These are phyloP conservation scores for Pemphigus obesinymphae DNA, from an alignment of 1,140 invertebrate genomes.

Conservation along the genomic window DNA sequence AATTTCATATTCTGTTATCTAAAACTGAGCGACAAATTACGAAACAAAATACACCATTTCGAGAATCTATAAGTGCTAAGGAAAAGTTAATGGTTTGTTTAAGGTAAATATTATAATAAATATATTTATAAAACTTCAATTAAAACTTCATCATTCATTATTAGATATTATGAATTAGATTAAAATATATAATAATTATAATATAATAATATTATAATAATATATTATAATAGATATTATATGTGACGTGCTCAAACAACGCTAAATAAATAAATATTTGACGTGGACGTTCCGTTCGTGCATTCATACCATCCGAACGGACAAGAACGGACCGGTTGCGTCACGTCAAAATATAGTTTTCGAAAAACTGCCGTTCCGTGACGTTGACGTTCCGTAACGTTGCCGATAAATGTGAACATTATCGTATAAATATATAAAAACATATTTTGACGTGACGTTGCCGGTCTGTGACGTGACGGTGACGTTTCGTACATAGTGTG, in stretches of 20 bases:
- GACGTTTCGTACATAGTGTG: background rate
- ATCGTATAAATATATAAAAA: background rate
- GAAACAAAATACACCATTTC: background rate
- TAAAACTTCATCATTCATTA: no score
- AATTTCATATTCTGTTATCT: background rate
- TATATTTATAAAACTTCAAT: background rate
- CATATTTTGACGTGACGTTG: background rate
- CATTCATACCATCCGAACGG: background rate
- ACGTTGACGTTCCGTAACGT: no score
- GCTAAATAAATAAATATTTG: no score
- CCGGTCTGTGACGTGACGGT: background rate
- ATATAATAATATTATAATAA: no score
- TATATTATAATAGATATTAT: no score
- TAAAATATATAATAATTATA: no score
- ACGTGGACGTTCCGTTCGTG: no score
- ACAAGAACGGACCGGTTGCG: background rate
- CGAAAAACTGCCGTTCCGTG: constrained; percentile 11
- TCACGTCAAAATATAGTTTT: constrained; percentile 12
- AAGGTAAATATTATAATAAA: constrained; percentile 6
- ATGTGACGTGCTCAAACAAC: no score
- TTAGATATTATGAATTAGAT: no score
- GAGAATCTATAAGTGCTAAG: background rate
- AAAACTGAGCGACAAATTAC: background rate
- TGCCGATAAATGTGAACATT: no score
- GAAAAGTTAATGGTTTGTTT: background rate